Conservation (phyloP, 2,888 invertebrate genomes). For the Timandra comae region DNA sequence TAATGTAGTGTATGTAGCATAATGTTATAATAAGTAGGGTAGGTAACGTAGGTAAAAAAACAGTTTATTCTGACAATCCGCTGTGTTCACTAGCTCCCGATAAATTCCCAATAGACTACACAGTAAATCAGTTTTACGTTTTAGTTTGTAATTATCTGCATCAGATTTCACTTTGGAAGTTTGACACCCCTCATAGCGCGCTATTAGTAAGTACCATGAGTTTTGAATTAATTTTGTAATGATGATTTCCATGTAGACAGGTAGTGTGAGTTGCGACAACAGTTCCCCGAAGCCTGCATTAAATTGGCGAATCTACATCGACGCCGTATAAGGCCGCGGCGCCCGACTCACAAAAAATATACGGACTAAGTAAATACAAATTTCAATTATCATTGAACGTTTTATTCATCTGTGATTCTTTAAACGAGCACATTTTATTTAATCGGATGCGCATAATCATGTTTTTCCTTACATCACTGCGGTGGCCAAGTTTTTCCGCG, state of each 20-base stretch:
- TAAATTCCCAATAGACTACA: too few species aligned
- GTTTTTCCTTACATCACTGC: conserved; percentile 59
- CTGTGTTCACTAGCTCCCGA: too few species aligned
- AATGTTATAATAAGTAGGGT: too few species aligned
- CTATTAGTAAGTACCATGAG: too few species aligned
- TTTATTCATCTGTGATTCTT: conserved; percentile 64
- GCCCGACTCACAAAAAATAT: conserved; percentile 53
- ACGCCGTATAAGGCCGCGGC: conserved; percentile 54
- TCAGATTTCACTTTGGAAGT: too few species aligned
- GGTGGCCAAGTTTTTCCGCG: conserved; percentile 69
- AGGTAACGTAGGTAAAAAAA: too few species aligned
- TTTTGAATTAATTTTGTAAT: conserved; percentile 23
- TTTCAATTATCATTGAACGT: conserved; percentile 71
- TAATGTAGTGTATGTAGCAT: too few species aligned
- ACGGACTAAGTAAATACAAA: conserved; percentile 67
- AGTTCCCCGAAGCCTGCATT: conserved; percentile 55
- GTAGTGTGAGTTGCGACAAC: conserved; percentile 37
- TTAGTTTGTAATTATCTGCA: too few species aligned
- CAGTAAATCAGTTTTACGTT: too few species aligned
- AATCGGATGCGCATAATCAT: conserved; percentile 70
- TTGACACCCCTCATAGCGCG: too few species aligned
- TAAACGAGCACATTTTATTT: conserved; percentile 50
- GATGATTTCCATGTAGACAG: conserved; percentile 26
- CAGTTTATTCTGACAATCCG: too few species aligned
- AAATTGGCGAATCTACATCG: conserved; percentile 67